phyloP scores from a whole-genome alignment of 2,113 vertebrate genomes.

The Gobio gobio region DNA sequence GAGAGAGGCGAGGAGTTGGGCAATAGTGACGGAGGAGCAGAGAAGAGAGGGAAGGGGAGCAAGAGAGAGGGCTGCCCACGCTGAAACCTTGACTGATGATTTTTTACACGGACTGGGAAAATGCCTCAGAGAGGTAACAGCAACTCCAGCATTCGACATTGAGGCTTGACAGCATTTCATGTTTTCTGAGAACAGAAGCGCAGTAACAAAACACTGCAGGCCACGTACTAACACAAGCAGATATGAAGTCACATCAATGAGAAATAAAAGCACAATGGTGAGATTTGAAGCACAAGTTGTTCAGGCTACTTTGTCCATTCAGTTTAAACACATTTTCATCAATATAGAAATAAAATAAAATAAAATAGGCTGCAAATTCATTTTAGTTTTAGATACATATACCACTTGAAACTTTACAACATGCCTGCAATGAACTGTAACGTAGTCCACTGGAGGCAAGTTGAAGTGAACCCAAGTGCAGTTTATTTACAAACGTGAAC shows the following conservation, averaged over 20 bases:
- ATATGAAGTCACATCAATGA: not conserved
- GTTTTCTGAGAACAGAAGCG: not conserved
- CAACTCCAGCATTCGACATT: not conserved
- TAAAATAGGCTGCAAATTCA: not conserved
- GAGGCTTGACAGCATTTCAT: conserved; percentile 11
- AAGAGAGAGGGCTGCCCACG: not conserved
- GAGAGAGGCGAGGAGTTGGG: not conserved
- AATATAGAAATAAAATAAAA: not conserved
- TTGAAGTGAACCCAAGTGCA: no score
- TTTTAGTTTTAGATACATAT: not conserved
- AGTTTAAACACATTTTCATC: no score
- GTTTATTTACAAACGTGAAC: no score
- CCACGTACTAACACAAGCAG: not conserved
- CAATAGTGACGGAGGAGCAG: not conserved
- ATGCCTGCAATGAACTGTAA: not conserved
- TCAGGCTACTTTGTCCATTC: not conserved
- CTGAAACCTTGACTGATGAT: conserved; percentile 18
- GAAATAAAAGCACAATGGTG: not conserved
- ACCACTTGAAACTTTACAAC: not conserved
- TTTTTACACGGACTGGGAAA: conserved; percentile 11
- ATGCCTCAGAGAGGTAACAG: conserved; percentile 6
- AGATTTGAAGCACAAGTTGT: not conserved
- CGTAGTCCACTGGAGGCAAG: no score
- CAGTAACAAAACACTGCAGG: not conserved
- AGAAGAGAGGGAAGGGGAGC: not conserved